A percentile compares a stretch with the other conserved stretches of the same genome.
These are phyloP conservation scores for Pandemis heparana DNA, from an alignment of 2,888 invertebrate genomes.

Conservation along the genomic window DNA sequence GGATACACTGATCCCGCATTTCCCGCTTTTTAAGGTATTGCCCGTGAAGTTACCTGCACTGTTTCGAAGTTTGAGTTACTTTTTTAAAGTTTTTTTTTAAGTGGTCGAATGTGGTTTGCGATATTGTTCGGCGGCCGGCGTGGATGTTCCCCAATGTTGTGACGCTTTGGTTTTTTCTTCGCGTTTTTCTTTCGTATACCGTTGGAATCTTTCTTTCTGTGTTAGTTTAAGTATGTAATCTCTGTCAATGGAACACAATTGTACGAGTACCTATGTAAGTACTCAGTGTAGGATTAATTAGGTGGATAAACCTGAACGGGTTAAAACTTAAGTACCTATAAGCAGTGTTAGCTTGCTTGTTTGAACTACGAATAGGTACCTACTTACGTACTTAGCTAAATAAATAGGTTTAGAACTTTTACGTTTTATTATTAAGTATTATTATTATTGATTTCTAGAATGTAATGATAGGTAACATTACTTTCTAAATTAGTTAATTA, in stretches of 20 bases:
- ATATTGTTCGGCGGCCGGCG: conserved; percentile 41
- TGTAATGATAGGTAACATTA: too few species aligned
- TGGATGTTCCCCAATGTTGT: conserved; percentile 47
- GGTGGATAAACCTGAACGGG: too few species aligned
- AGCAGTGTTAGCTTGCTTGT: not conserved
- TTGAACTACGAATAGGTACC: not conserved
- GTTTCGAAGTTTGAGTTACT: conserved; percentile 38
- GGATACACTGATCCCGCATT: conserved; percentile 55
- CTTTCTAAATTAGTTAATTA: too few species aligned
- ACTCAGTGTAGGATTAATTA: too few species aligned
- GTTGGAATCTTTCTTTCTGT: conserved; percentile 49
- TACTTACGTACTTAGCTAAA: too few species aligned
- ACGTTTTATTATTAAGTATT: too few species aligned
- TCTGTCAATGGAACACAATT: conserved; percentile 28
- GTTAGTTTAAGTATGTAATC: conserved; percentile 26
- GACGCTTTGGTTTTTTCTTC: conserved; percentile 59
- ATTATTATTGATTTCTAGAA: too few species aligned
- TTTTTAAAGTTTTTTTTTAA: conserved; percentile 45
- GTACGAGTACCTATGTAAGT: not conserved
- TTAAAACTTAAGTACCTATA: too few species aligned
- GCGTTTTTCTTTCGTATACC: conserved; percentile 60
- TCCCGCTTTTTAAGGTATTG: conserved; percentile 72
- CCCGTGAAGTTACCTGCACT: conserved; percentile 47
- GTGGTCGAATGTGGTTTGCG: conserved; percentile 45
- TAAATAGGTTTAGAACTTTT: too few species aligned